Evolutionary conservation across 2,113 vertebrate species (phyloP), one percentile per base, ranked within the genome.

Genomic region (Callopanchax toddi): DNA sequence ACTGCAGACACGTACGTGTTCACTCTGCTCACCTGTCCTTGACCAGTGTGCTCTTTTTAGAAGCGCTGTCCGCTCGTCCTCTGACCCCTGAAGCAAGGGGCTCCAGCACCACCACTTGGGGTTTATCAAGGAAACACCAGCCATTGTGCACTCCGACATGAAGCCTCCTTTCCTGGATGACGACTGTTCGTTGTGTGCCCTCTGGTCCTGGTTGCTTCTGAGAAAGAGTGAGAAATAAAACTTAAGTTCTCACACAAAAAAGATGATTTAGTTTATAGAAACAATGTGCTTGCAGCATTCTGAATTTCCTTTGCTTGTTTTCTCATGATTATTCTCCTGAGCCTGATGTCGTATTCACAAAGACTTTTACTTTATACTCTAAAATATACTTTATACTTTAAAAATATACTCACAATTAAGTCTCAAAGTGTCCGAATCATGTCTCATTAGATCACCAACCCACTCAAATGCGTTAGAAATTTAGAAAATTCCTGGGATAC

Each of bases 141-240:
- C 97, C 95, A 0, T 95, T 98, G 90, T 99, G 97, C 42, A 96
- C 95, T 0, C 95, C 96, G 0, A 98, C 79, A 0, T 94, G 94
- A 34, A 99, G 92, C 52, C 96, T 93, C 15, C 96, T 92, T 74
- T 99, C 97, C 84, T 94, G 92, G 69, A 98, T 89, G 11, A 73
- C 67, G n/a, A 96, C 58, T 0, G 60, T 3, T 0, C 50, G 71
- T 0, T 46, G n/a, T 5, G 66, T 17, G 2, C 87, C 67, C 0
- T 93, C 94, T 1, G 56, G 62, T 0, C 29, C 64, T 0, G 76
- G 0, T 1, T 85, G 85, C 1, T 86, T 92, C 96, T 96, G 51
- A 34, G 49, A 62, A 75, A 21, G 5, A 37, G 16, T 42, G 2
- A 60, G 29, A 12, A 67, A 61, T 5, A 46, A 37, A 2, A 63